Base-by-base conservation (phyloP, 2,113 vertebrate species). In the Lates calcarifer region DNA sequence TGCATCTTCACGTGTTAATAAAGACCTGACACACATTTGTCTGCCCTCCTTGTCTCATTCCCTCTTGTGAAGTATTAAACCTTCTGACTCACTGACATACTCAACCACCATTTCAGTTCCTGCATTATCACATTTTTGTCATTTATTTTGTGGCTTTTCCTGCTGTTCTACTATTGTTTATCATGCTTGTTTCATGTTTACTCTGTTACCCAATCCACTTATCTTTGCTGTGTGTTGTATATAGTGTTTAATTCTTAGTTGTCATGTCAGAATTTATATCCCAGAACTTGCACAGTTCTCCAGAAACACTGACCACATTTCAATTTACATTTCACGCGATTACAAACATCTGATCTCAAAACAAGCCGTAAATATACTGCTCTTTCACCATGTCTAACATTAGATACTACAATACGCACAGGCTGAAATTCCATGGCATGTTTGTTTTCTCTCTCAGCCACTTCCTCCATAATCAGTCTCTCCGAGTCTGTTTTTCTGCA, bases 391-490 rank as follows among this genome's bases (percentile, higher is more conserved):
- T 9, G 49, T 11, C 55, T 12, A 37, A 63, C 71, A 51, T 47
- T 65, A 67, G 41, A 74, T 65, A 82, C 37, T 20, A 58, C 18
- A 61, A 37, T 31, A 51, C 41, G 85, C 37, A n/a, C 24, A 65
- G 35, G 24, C 81, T 74, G 63, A 66, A 64, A 63, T 57, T 84
- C 58, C 39, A 5, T 37, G 51, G 66, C 43, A 49, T 61, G 69
- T 86, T 84, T 89, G 81, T 72, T 79, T 88, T 90, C 80, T 37
- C 58, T 84, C 74, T 1, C 13, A 69, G 60, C 69, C 63, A 71
- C 83, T 90, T 90, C 89, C 82, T 89, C 75, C 77, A 86, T 63
- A 79, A 89, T 84, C 45, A 2, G 53, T 37, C 43, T 79, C 64
- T 89, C 63, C 66, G 41, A 63, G 41, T 60, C 71, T 22, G 80